These are phyloP conservation scores for Agapostemon virescens DNA, from an alignment of 2,888 invertebrate genomes.

Conservation along the genomic window DNA sequence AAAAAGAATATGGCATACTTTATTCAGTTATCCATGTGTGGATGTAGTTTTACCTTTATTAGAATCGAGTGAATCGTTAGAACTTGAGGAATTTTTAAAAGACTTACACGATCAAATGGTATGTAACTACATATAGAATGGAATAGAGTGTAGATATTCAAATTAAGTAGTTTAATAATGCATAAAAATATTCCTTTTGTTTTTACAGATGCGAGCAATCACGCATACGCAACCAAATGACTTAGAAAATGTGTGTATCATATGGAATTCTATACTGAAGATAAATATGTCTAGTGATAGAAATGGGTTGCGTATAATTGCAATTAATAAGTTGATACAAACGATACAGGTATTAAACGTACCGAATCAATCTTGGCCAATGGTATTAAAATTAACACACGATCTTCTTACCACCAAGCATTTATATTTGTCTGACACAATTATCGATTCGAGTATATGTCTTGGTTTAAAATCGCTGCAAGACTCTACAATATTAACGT, in stretches of 20 bases:
- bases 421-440: slow-evolving; percentile 63
- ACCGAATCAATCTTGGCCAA: slow-evolving; percentile 58
- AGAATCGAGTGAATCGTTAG: slow-evolving; percentile 62
- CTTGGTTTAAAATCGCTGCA: slow-evolving; percentile 65
- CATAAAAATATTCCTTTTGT: slow-evolving; percentile 27
- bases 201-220: slow-evolving; percentile 62
- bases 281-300: slow-evolving; percentile 65
- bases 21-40: slow-evolving; percentile 63
- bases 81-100: slow-evolving; percentile 64
- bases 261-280: slow-evolving; percentile 73
- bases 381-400: slow-evolving; percentile 61
- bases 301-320: slow-evolving; percentile 65
- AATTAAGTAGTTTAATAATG: neutral
- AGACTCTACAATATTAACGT: slow-evolving; percentile 57
- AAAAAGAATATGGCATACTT: slow-evolving; percentile 65
- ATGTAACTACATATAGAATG: slow-evolving; percentile 20
- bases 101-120: slow-evolving; percentile 51
- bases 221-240: slow-evolving; percentile 45
- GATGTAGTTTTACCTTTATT: slow-evolving; percentile 66
- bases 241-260: slow-evolving; percentile 62
- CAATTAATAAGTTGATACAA: slow-evolving; percentile 65
- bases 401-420: slow-evolving; percentile 63
- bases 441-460: slow-evolving; percentile 70
- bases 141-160: neutral
- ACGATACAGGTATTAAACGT: slow-evolving; percentile 58